Evolutionary conservation across 1,140 invertebrate genomes (phyloP).

Genomic region (Apis dorsata): DNA sequence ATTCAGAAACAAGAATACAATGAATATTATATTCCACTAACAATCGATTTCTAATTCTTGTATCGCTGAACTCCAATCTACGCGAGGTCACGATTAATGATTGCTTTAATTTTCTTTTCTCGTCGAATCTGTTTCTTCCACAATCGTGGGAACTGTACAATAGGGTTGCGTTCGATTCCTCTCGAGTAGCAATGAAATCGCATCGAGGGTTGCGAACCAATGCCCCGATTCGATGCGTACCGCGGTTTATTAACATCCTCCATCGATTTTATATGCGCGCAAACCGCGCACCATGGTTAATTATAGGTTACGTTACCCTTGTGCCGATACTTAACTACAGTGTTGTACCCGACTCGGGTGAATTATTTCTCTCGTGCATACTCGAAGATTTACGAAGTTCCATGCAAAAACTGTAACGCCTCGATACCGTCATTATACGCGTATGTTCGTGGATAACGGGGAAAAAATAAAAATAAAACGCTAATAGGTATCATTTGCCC

Average conservation of each 20-base stretch:
- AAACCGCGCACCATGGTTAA: slow-evolving; percentile 55
- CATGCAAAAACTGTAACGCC: neutral
- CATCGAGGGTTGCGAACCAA: neutral
- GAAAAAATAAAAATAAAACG: too few relatives aligned
- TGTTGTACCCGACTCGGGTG: slow-evolving; percentile 39
- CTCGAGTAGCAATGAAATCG: neutral
- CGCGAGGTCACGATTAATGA: neutral
- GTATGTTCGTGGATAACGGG: neutral
- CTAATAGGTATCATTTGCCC: neutral
- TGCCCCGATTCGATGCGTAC: neutral
- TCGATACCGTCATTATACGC: neutral
- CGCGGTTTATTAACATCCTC: slow-evolving; percentile 31
- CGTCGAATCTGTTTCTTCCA: neutral
- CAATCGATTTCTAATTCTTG: too few relatives aligned
- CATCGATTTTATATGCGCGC: slow-evolving; percentile 39
- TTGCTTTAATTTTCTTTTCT: neutral
- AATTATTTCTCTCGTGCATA: slow-evolving; percentile 13
- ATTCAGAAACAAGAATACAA: too few relatives aligned
- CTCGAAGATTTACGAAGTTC: slow-evolving; percentile 16
- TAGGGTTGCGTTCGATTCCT: neutral
- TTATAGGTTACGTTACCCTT: slow-evolving; percentile 54
- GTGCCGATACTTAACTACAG: slow-evolving; percentile 57
- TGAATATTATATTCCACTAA: too few relatives aligned
- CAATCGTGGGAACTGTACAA: neutral
- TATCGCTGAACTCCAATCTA: too few relatives aligned